Evolutionary conservation across 2,113 vertebrate species (phyloP).

Genomic region (Eudyptes chrysolophus): DNA sequence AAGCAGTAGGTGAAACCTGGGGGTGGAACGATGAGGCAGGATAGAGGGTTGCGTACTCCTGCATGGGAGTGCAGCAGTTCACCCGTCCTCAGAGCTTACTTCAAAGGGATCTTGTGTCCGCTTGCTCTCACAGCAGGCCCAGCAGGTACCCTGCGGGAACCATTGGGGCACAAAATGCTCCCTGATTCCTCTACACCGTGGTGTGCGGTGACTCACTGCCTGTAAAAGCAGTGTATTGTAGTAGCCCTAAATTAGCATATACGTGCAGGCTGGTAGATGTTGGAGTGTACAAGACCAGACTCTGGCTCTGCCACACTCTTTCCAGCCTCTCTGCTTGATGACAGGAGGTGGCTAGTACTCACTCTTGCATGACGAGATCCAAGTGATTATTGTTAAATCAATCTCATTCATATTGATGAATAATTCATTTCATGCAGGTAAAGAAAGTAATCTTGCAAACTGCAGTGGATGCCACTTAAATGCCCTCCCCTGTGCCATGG

Average conservation of each 20-base stretch:
- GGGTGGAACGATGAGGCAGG: background rate
- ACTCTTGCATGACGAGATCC: background rate
- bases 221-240: background rate
- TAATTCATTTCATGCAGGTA: background rate
- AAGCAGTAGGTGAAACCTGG: background rate
- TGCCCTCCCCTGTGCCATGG: background rate
- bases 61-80: background rate
- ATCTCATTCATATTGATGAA: background rate
- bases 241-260: background rate
- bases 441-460: background rate
- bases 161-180: background rate
- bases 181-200: background rate
- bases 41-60: background rate
- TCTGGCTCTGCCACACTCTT: background rate
- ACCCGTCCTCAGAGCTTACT: background rate
- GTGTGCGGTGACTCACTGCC: background rate
- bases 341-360: background rate
- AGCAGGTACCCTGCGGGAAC: background rate
- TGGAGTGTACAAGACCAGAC: background rate
- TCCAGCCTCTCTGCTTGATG: background rate
- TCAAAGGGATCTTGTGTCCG: background rate
- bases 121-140: fast-evolving
- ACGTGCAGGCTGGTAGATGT: background rate
- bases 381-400: background rate
- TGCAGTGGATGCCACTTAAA: background rate